phyloP scores from a whole-genome alignment of 2,113 vertebrate genomes.

The Mustela nigripes region DNA sequence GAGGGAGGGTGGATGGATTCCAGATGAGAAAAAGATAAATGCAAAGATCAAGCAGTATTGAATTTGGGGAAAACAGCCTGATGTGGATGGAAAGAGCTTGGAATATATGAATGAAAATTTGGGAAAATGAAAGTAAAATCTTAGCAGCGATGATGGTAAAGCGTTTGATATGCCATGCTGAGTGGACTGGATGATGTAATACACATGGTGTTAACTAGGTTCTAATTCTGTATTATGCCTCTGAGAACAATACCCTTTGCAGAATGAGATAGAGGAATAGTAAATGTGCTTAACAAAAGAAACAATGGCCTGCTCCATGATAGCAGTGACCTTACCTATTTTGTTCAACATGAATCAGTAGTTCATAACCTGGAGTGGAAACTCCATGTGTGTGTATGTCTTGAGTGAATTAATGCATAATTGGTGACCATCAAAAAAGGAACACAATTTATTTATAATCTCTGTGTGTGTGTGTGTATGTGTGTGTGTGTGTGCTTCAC shows the following conservation, averaged over 20 bases:
- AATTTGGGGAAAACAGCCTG: not conserved
- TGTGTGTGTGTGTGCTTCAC: not conserved
- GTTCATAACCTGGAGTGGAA: not conserved
- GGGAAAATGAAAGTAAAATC: not conserved
- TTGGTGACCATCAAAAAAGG: not conserved
- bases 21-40: not conserved
- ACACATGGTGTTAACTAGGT: not conserved
- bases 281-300: not conserved
- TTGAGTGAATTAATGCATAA: not conserved
- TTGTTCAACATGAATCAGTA: too few species aligned
- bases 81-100: not conserved
- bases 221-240: not conserved
- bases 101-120: not conserved
- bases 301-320: too few species aligned
- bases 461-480: not conserved
- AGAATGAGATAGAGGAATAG: not conserved
- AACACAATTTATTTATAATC: not conserved
- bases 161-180: fast-evolving
- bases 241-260: not conserved
- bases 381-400: too few species aligned
- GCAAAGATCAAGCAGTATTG: not conserved
- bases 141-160: too few species aligned
- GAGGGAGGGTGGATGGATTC: not conserved
- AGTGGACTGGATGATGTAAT: not conserved
- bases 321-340: too few species aligned